These are phyloP conservation scores for Nymphalis polychloros DNA, from an alignment of 2,888 invertebrate species.

Conservation along the genomic window DNA sequence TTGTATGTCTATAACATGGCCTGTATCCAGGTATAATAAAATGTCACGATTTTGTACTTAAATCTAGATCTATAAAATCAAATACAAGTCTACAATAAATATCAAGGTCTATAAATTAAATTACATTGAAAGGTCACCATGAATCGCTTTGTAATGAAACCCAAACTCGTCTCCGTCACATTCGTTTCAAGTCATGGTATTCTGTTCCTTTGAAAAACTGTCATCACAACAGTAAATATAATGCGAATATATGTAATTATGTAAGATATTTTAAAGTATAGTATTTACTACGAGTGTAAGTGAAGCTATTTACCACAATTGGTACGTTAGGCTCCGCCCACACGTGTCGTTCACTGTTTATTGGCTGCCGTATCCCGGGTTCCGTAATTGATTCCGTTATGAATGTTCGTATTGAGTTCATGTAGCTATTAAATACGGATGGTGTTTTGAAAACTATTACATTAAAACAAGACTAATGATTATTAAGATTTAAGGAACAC, in stretches of 20 bases:
- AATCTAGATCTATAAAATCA: slow-evolving; percentile 6
- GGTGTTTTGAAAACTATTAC: slow-evolving; percentile 31
- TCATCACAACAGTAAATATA: not conserved
- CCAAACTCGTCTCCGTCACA: not conserved
- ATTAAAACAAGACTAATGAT: slow-evolving; percentile 3
- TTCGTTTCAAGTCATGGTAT: slow-evolving; percentile 2
- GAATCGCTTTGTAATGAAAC: not conserved
- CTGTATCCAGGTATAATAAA: not conserved
- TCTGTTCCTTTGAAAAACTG: not conserved
- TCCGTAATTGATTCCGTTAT: slow-evolving; percentile 49
- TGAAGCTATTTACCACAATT: slow-evolving; percentile 47
- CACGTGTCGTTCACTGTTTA: slow-evolving; percentile 58
- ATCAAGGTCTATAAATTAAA: slow-evolving; percentile 9
- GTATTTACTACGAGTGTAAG: slow-evolving; percentile 19
- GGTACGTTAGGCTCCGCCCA: slow-evolving; percentile 57
- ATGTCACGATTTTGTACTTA: slow-evolving; percentile 2
- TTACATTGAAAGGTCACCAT: not conserved
- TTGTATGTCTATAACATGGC: too few relatives aligned
- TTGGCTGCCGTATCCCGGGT: slow-evolving; percentile 52
- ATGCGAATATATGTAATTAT: slow-evolving; percentile 10
- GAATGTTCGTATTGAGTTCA: slow-evolving; percentile 35
- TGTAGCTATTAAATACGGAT: slow-evolving; percentile 27
- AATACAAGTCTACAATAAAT: not conserved
- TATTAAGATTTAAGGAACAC: not conserved
- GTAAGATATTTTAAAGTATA: slow-evolving; percentile 6